These are phyloP conservation scores for Lysiphlebus fabarum DNA, from an alignment of 1,140 invertebrate species.

Conservation along the genomic window DNA sequence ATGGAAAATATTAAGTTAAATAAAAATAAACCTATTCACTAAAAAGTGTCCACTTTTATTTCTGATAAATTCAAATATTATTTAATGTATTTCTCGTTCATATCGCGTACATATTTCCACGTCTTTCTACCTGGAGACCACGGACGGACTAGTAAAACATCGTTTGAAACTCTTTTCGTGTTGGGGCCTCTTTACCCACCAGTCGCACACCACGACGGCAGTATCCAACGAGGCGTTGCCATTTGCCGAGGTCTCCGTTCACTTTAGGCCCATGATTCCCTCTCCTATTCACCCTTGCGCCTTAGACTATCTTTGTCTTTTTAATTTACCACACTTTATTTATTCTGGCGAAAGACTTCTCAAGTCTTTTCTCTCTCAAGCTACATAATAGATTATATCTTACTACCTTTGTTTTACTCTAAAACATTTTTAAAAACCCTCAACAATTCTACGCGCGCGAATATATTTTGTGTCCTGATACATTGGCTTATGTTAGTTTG, in stretches of 20 bases:
- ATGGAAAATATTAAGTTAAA: constrained; percentile 4
- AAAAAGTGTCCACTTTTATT: constrained; percentile 10
- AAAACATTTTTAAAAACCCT: too few species aligned
- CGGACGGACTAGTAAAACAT: constrained; percentile 48
- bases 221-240: constrained; percentile 31
- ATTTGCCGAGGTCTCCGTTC: constrained; percentile 38
- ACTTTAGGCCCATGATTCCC: constrained; percentile 23
- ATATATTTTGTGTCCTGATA: too few species aligned
- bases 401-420: too few species aligned
- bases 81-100: background rate
- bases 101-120: constrained; percentile 11
- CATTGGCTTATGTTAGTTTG: too few species aligned
- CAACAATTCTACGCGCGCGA: too few species aligned
- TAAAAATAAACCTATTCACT: background rate
- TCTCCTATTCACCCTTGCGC: background rate
- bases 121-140: constrained; percentile 49
- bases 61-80: background rate
- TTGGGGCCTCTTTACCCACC: constrained; percentile 27
- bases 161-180: constrained; percentile 36
- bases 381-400: too few species aligned
- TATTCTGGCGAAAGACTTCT: too few species aligned
- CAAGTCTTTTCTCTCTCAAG: too few species aligned
- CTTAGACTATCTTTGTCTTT: too few species aligned
- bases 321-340: too few species aligned
- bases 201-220: constrained; percentile 42